Conservation (phyloP, 2,797 vertebrate genomes). For the Halcyon leucocephala region DNA sequence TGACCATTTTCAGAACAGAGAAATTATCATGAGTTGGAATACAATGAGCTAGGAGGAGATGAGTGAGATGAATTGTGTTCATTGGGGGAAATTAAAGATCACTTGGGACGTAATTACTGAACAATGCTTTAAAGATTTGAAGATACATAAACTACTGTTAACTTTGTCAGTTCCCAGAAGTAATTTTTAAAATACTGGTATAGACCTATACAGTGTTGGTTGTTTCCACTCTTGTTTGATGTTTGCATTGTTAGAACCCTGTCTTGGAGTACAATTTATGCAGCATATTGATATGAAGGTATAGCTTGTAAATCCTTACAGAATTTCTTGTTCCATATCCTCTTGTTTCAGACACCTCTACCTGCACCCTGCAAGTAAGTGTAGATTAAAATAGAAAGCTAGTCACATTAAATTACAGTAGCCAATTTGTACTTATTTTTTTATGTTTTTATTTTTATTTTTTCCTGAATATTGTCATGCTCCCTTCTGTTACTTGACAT, state of each 20-base stretch:
- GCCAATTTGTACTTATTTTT: background rate
- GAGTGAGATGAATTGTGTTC: background rate
- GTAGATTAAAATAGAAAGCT: background rate
- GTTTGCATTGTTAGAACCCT: background rate
- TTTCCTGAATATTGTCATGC: background rate
- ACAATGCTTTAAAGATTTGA: background rate
- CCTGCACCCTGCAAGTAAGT: background rate
- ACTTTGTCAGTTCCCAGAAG: background rate
- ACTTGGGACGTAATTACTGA: conserved; percentile 16
- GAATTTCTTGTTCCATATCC: background rate
- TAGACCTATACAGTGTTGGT: background rate
- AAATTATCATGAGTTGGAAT: background rate
- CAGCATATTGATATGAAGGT: background rate
- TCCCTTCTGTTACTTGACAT: conserved; percentile 35
- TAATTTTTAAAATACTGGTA: background rate
- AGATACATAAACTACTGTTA: background rate
- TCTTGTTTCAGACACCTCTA: background rate
- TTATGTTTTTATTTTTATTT: too few species aligned
- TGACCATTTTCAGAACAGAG: background rate
- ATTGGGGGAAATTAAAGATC: background rate
- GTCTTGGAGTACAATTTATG: background rate
- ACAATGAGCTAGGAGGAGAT: background rate
- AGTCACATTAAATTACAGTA: background rate
- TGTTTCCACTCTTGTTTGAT: background rate
- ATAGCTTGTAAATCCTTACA: background rate